Evolutionary conservation across 2,888 invertebrate species (phyloP), one percentile per base, ranked within the genome.

Genomic region (Cosmia pyralina): DNA sequence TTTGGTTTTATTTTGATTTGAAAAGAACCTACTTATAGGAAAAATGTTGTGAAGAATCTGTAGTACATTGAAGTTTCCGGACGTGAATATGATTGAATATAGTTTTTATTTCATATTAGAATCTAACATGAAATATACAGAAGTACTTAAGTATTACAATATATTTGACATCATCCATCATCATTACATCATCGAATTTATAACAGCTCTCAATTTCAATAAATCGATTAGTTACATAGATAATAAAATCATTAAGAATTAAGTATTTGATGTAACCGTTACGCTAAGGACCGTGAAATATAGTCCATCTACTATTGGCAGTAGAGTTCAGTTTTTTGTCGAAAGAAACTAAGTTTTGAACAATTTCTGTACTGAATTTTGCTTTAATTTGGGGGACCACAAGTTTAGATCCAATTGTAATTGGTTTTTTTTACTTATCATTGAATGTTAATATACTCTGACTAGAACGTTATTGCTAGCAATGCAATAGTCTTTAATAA

Each of bases 141-240:
- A n/a, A n/a, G n/a, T n/a, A n/a, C n/a, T n/a, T n/a, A n/a, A 28
- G 28, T 34, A 13, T 46, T 13, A 53, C 58, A 46, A 77, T 46
- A 52, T 59, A 1, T 15, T 77, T 8, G 15, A 0, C n/a, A 46
- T 34, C 19, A 6, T 69, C 46, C 44, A 22, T 57, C 55, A 58
- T 1, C 13, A 55, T 78, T 70, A 70, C 60, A 50, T 13, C 59
- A 78, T 60, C 53, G 11, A 22, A 46, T 58, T 66, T 68, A 41
- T 48, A 3, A 41, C 48, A 34, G 60, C 46, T 60, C 28, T 48
- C 22, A 53, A 53, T 69, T 78, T 60, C 1, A 50, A 44, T 60
- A 13, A 75, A 78, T 78, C 48, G 44, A 78, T 78, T 75, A 60
- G 34, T 50, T 58, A 13, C 28, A n/a, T 8, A n/a, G n/a, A 77